phyloP scores from a whole-genome alignment of 1,140 invertebrate species.

The Liolophura sinensis region DNA sequence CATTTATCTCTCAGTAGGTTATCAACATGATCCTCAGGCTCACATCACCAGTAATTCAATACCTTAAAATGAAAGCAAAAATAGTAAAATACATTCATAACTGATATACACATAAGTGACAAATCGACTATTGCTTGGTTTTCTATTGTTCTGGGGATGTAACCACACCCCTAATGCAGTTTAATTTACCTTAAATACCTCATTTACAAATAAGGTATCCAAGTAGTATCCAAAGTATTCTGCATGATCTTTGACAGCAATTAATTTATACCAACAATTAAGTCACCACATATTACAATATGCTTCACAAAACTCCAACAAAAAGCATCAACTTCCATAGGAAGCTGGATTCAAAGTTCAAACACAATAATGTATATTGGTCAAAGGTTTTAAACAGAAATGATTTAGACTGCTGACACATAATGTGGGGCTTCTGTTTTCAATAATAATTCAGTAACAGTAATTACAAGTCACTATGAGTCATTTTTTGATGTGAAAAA shows the following conservation, averaged over 20 bases:
- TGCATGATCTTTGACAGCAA: constrained; percentile 3
- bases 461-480: too few species aligned
- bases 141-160: neutral
- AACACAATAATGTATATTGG: neutral
- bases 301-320: neutral
- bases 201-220: too few species aligned
- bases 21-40: constrained; percentile 1
- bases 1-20: neutral
- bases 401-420: neutral
- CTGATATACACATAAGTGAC: neutral
- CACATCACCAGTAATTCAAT: neutral
- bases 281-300: neutral
- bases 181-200: too few species aligned
- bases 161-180: too few species aligned
- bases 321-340: neutral
- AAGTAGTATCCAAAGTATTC: neutral
- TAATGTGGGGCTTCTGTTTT: neutral
- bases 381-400: too few species aligned
- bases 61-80: neutral
- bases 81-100: neutral
- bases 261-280: neutral
- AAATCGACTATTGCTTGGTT: neutral
- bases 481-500: too few species aligned
- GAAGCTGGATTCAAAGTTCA: neutral
- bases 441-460: too few species aligned